A percentile compares a stretch with the other conserved stretches of the same genome.
Conservation (phyloP, 2,888 invertebrate genomes). For the Suillia variegata region DNA sequence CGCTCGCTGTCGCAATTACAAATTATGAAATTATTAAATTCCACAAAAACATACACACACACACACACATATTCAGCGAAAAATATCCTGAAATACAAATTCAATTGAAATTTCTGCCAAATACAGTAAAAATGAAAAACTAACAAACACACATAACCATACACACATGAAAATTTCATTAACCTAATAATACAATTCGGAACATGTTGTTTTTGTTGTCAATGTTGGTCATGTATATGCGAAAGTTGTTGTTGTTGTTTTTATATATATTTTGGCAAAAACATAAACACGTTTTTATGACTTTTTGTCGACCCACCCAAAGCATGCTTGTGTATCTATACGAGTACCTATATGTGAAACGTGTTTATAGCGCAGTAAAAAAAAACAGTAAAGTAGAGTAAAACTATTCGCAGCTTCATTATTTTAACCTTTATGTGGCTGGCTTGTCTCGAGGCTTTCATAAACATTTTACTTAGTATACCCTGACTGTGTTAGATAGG, state of each 20-base stretch:
- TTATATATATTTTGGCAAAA: constrained; percentile 7
- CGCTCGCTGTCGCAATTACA: too few species aligned
- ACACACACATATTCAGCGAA: too few species aligned
- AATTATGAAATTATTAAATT: too few species aligned
- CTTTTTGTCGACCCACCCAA: constrained; percentile 53
- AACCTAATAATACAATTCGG: background rate
- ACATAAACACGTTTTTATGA: constrained; percentile 48
- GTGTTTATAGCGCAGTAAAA: constrained; percentile 17
- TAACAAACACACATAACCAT: background rate
- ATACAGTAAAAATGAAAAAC: background rate
- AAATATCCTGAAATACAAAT: background rate
- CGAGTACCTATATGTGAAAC: constrained; percentile 3
- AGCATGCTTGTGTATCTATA: constrained; percentile 45
- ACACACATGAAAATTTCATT: background rate
- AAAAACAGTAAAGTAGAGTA: too few species aligned
- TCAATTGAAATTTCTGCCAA: background rate
- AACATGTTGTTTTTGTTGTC: too few species aligned
- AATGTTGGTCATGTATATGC: background rate
- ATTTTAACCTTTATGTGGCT: constrained; percentile 16
- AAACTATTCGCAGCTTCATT: constrained; percentile 16
- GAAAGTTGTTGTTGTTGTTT: constrained; percentile 20
- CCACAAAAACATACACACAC: too few species aligned
- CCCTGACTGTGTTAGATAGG: too few species aligned
- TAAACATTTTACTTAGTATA: too few species aligned
- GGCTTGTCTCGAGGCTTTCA: too few species aligned